These are phyloP conservation scores for Drosophila nebulosa DNA, from an alignment of 1,140 invertebrate species.

Conservation along the genomic window DNA sequence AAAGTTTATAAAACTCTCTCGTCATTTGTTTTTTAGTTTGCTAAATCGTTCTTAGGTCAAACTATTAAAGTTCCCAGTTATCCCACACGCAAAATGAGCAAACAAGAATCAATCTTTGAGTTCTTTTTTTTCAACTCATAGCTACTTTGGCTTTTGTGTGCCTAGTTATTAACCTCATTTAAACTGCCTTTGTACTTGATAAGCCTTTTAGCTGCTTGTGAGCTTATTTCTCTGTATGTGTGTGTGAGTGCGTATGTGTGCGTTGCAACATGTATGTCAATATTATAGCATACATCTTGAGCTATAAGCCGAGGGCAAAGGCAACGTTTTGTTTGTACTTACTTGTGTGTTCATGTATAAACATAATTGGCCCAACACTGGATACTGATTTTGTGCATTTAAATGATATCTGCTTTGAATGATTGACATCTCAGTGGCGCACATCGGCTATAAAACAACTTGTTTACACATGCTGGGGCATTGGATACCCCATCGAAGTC, in stretches of 20 bases:
- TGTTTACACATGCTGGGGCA: conserved; percentile 11
- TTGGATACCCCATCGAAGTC: conserved; percentile 4
- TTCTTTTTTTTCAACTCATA: not conserved
- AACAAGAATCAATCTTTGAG: not conserved
- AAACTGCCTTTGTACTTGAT: conserved; percentile 23
- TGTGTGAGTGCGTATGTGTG: conserved; percentile 16
- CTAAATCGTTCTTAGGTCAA: not conserved
- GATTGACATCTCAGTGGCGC: conserved; percentile 10
- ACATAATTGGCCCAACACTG: conserved; percentile 25
- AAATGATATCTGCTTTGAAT: conserved; percentile 5
- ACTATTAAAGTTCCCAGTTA: not conserved
- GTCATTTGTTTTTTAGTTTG: not conserved
- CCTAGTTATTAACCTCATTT: conserved; percentile 60
- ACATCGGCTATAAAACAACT: conserved; percentile 24
- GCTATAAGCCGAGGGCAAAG: conserved; percentile 4
- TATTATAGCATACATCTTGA: conserved; percentile 26
- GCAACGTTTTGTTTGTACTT: conserved; percentile 19
- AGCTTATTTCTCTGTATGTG: conserved; percentile 37
- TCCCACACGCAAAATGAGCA: not conserved
- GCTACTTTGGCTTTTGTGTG: conserved; percentile 4
- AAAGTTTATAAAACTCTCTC: too few relatives aligned
- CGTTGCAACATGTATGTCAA: conserved; percentile 1
- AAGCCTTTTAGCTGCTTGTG: conserved; percentile 44
- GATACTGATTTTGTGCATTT: not conserved
- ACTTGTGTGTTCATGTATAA: not conserved